Percentiles rank a stretch among this genome's conserved stretches.
These are phyloP conservation scores for Sebastes oblongus DNA, from an alignment of 2,797 vertebrate genomes.

Conservation along the genomic window DNA sequence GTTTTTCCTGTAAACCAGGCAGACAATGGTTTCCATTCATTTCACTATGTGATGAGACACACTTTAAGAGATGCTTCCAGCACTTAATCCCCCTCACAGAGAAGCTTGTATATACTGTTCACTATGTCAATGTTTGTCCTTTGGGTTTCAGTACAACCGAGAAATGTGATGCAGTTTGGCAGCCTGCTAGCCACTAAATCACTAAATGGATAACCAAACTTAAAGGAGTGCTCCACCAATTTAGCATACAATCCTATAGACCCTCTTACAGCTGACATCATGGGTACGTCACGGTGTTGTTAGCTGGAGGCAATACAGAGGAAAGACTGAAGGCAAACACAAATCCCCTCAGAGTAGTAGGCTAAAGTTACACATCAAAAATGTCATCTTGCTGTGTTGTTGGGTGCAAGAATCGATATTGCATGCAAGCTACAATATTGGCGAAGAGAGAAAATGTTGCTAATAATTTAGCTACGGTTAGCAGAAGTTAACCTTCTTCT, in stretches of 20 bases:
- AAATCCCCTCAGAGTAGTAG: too few relatives aligned
- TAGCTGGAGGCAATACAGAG: too few relatives aligned
- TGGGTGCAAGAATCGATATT: too few relatives aligned
- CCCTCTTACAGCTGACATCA: too few relatives aligned
- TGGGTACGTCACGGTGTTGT: too few relatives aligned
- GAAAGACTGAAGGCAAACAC: too few relatives aligned
- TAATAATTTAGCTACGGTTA: too few relatives aligned
- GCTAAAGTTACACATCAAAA: too few relatives aligned
- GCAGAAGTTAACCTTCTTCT: too few relatives aligned
- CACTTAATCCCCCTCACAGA: neutral
- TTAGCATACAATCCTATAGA: neutral
- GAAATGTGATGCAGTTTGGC: neutral
- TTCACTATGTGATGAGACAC: neutral
- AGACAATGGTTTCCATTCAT: neutral
- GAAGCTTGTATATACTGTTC: neutral
- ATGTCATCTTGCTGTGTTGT: too few relatives aligned
- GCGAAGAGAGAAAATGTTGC: too few relatives aligned
- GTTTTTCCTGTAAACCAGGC: neutral
- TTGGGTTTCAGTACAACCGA: neutral
- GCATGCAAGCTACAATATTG: too few relatives aligned
- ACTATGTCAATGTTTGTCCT: neutral
- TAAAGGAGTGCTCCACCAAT: neutral
- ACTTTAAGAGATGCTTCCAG: neutral
- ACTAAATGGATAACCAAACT: neutral
- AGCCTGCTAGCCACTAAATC: neutral